These are phyloP conservation scores for Henricia sp. DNA, from an alignment of 53 echinoderm and acorn worm species.

Conservation along the genomic window DNA sequence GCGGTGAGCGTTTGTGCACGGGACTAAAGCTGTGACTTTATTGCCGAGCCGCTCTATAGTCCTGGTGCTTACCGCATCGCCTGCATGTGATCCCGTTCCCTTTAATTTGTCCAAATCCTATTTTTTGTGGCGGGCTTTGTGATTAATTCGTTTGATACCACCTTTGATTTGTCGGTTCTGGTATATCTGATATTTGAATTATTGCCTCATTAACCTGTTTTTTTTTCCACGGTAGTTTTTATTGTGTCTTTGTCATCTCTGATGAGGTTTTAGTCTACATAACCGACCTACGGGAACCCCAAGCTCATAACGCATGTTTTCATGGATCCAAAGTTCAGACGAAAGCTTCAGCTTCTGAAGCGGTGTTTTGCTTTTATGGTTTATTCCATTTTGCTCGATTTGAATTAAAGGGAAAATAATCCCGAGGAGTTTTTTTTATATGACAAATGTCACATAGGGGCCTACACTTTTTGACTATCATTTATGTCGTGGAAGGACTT, in stretches of 20 bases:
- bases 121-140: constrained; percentile 19
- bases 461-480: too few species aligned
- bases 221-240: too few species aligned
- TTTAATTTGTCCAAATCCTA: constrained; percentile 27
- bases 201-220: constrained; percentile 29
- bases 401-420: too few species aligned
- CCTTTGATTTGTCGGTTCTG: constrained; percentile 1
- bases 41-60: background rate
- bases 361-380: too few species aligned
- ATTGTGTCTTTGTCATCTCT: too few species aligned
- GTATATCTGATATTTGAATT: constrained; percentile 14
- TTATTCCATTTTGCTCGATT: too few species aligned
- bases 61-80: background rate
- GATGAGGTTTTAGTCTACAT: constrained; percentile 3
- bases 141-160: constrained; percentile 38
- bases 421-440: too few species aligned
- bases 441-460: too few species aligned
- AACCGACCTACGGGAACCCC: background rate
- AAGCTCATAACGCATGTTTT: background rate
- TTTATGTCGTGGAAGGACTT: too few species aligned
- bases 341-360: too few species aligned
- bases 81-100: background rate
- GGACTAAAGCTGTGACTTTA: constrained; percentile 6
- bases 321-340: constrained; percentile 35
- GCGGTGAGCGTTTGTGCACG: background rate